These are phyloP conservation scores for Esox masquinongy DNA, from an alignment of 2,797 vertebrate species.

Conservation along the genomic window DNA sequence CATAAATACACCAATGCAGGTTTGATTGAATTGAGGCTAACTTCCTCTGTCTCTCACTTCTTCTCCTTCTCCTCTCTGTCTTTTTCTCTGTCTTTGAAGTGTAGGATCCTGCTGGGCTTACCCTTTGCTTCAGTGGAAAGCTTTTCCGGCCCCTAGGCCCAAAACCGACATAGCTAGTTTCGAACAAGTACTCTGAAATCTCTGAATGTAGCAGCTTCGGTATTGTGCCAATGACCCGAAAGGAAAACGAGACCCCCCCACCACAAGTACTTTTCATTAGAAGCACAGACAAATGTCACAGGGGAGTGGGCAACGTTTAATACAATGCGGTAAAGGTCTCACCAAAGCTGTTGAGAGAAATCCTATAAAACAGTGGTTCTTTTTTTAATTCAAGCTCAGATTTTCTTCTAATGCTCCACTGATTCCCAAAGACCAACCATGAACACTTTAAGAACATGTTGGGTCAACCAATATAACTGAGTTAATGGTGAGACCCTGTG, in stretches of 20 bases:
- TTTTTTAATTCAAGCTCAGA: not conserved
- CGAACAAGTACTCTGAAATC: conserved; percentile 38
- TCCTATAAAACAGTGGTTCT: not conserved
- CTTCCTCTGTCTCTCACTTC: not conserved
- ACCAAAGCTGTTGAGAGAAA: not conserved
- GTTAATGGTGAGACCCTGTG: not conserved
- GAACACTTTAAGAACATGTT: not conserved
- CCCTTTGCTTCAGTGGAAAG: conserved; percentile 43
- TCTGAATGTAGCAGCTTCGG: conserved; percentile 32
- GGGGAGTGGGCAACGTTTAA: conserved; percentile 17
- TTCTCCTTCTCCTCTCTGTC: conserved; percentile 17
- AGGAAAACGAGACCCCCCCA: conserved; percentile 26
- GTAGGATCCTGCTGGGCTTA: conserved; percentile 45
- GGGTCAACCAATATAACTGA: not conserved
- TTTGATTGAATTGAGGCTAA: too few species aligned
- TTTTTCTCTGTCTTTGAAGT: conserved; percentile 54
- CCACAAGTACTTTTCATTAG: conserved; percentile 30
- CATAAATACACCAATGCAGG: too few species aligned
- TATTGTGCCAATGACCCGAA: conserved; percentile 31
- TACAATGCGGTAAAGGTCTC: conserved; percentile 5
- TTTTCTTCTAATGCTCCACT: not conserved
- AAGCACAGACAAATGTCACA: conserved; percentile 13
- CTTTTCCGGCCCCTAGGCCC: conserved; percentile 43
- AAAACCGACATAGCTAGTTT: conserved; percentile 44
- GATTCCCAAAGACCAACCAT: not conserved